Percentiles rank a stretch among this genome's conserved stretches.
phyloP scores from a whole-genome alignment of 2,797 vertebrate genomes.

The Chiloscyllium punctatum region DNA sequence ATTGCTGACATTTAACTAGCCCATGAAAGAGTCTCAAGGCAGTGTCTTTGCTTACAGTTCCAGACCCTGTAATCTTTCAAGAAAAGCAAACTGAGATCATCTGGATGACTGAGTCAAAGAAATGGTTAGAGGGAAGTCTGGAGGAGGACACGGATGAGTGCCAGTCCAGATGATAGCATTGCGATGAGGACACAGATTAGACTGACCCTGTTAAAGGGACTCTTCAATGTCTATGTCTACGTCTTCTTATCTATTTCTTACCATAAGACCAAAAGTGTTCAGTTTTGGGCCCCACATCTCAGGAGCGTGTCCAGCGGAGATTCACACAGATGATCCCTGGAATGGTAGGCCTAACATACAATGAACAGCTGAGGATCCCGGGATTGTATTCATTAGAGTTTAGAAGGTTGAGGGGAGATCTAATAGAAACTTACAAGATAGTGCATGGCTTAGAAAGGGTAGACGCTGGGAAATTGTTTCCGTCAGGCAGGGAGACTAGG shows the following conservation, averaged over 20 bases:
- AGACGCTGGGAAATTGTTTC: no score
- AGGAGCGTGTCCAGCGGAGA: no score
- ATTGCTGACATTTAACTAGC: background rate
- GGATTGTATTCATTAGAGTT: no score
- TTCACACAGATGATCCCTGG: no score
- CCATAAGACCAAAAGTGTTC: background rate
- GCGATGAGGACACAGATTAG: background rate
- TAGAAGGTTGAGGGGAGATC: no score
- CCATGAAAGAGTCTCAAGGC: background rate
- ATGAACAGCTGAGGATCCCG: no score
- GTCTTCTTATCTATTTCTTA: background rate
- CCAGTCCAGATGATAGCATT: background rate
- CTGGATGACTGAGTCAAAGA: background rate
- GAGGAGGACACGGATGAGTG: background rate
- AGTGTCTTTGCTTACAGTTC: background rate
- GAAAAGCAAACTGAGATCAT: background rate
- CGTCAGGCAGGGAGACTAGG: no score
- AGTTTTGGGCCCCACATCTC: no score
- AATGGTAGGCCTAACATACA: no score
- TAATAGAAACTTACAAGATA: no score
- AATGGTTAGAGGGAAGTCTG: background rate
- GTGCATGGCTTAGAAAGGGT: no score
- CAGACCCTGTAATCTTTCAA: conserved; percentile 13
- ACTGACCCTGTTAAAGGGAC: background rate
- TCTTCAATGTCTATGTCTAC: background rate